phyloP scores from a whole-genome alignment of 2,888 invertebrate species.

The Thymelicus acteon region DNA sequence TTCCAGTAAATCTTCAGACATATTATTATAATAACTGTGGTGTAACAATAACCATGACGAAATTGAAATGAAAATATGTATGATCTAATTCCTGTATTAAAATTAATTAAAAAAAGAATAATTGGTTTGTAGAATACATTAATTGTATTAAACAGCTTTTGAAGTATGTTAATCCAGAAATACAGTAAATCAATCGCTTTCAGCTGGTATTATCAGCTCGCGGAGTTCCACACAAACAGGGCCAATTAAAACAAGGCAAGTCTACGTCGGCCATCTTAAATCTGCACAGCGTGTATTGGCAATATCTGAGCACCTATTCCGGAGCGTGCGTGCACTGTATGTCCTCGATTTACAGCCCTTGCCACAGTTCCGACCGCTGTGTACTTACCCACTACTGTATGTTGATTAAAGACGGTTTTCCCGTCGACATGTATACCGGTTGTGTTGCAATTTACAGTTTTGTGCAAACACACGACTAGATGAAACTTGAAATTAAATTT shows the following conservation, averaged over 20 bases:
- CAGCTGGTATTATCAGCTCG: slow-evolving; percentile 19
- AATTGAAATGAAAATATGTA: no score
- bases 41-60: no score
- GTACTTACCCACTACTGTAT: slow-evolving; percentile 20
- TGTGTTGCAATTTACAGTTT: neutral
- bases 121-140: no score
- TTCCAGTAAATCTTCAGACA: no score
- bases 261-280: slow-evolving; percentile 81
- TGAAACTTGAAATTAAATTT: neutral
- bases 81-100: no score
- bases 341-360: slow-evolving; percentile 55
- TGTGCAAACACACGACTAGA: neutral
- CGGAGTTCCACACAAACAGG: slow-evolving; percentile 24
- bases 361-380: slow-evolving; percentile 36
- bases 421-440: neutral
- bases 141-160: no score
- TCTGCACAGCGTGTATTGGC: slow-evolving; percentile 78
- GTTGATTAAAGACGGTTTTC: slow-evolving; percentile 32
- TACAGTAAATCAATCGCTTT: no score
- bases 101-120: no score
- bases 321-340: slow-evolving; percentile 53
- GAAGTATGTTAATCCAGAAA: no score
- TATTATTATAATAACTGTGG: no score
- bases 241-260: slow-evolving; percentile 83
- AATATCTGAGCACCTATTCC: slow-evolving; percentile 78